A percentile compares a stretch with the other conserved stretches of the same genome.
phyloP scores from a whole-genome alignment of 64 coral and sea anemone genomes.

The Trachythela sp. region DNA sequence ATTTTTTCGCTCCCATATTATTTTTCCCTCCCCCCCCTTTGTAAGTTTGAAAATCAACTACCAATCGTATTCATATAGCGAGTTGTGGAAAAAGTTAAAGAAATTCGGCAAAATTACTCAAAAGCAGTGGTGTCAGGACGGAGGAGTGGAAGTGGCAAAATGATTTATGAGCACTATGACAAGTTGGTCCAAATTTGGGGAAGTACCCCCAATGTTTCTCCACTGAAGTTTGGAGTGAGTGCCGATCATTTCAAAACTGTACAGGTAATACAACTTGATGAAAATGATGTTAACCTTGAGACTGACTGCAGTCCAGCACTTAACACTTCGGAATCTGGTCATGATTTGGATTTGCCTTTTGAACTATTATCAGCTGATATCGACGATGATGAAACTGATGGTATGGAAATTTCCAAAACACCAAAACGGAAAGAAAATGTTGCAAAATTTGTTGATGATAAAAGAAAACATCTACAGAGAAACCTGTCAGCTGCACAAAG shows the following conservation, averaged over 20 bases:
- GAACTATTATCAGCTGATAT: too few relatives aligned
- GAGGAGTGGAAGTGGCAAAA: slow-evolving; percentile 35
- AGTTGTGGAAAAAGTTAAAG: slow-evolving; percentile 50
- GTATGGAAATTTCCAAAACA: neutral
- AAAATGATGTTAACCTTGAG: neutral
- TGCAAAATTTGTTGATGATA: slow-evolving; percentile 38
- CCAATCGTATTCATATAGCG: too few relatives aligned
- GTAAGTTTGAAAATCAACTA: too few relatives aligned
- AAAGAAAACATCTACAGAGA: slow-evolving; percentile 52
- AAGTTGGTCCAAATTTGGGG: slow-evolving; percentile 45
- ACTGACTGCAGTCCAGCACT: neutral
- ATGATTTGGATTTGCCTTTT: neutral
- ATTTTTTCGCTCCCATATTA: too few relatives aligned
- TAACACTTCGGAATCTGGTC: neutral
- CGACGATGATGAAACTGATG: neutral
- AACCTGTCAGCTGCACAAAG: slow-evolving; percentile 51
- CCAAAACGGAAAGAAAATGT: neutral
- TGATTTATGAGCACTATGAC: slow-evolving; percentile 21
- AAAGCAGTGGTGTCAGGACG: slow-evolving; percentile 23
- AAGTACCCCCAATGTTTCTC: slow-evolving; percentile 28
- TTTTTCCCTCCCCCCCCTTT: too few relatives aligned
- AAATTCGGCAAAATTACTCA: slow-evolving; percentile 23
- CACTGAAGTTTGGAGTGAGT: slow-evolving; percentile 25
- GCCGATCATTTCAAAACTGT: neutral
- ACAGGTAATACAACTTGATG: neutral